Evolutionary conservation across 2,888 invertebrate genomes (phyloP).

Genomic region (Drosophila atripex): DNA sequence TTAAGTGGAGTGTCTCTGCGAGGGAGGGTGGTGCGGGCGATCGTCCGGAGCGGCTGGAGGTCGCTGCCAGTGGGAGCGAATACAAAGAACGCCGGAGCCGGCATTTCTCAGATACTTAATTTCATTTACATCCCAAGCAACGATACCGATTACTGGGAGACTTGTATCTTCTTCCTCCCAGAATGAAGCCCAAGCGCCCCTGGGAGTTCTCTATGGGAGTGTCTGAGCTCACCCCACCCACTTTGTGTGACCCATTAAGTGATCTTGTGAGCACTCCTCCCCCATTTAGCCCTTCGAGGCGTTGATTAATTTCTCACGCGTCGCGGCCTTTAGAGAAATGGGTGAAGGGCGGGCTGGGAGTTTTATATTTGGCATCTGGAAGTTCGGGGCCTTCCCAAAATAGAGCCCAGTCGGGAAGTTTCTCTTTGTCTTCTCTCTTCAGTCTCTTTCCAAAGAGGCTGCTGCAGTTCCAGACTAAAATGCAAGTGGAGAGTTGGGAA

Average conservation of each 20-base stretch:
- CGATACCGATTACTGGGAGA: too few relatives aligned
- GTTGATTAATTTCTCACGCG: constrained; percentile 49
- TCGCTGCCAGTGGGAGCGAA: constrained; percentile 28
- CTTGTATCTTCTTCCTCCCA: too few relatives aligned
- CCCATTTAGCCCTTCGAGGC: constrained; percentile 7
- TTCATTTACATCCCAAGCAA: too few relatives aligned
- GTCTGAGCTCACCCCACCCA: not conserved
- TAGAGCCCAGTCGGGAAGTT: not conserved
- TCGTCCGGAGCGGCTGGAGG: constrained; percentile 30
- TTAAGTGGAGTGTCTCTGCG: constrained; percentile 6
- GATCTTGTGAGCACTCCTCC: not conserved
- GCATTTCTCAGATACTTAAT: not conserved
- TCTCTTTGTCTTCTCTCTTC: not conserved
- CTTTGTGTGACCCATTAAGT: constrained; percentile 55
- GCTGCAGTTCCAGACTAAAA: not conserved
- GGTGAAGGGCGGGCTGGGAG: constrained; percentile 60
- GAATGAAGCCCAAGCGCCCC: not conserved
- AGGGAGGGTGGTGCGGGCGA: not conserved
- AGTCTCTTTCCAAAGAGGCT: not conserved
- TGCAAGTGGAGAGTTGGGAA: not conserved
- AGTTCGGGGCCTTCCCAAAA: not conserved
- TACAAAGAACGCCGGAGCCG: constrained; percentile 1
- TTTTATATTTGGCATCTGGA: not conserved
- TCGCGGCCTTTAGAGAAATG: constrained; percentile 41
- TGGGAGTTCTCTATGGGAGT: not conserved